Evolutionary conservation across 2,797 vertebrate species (phyloP), one percentile per base, ranked within the genome.

Genomic region (Pangasius djambal): DNA sequence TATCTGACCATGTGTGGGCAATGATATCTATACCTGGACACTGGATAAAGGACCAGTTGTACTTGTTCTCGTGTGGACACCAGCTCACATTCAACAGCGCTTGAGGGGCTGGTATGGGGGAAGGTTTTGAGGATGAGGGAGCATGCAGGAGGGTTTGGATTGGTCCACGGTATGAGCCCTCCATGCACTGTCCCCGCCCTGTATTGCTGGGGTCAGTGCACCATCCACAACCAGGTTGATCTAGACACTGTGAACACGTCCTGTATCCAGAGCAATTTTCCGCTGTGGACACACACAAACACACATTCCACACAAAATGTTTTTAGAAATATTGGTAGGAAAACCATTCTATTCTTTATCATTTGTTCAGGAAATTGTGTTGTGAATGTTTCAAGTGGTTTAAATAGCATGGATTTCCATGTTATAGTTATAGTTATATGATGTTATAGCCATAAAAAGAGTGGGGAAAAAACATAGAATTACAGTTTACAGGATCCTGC

Each of bases 261-360:
- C 97, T 95, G 93, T 99, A 99, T 10, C 98, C 98, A 0, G 98
- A 99, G 89, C 98, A 99, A 95, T 99, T 99, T 92, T 99, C 98
- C 9, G 96, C 96, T 97, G 93, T 16, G n/a, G n/a, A 81, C 55
- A 86, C 52, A 88, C 50, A 89, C 37, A 83, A 72, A 88, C 55
- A 22, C 8, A 31, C 16, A 50, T 61, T 31, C 0, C 3, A 65
- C 13, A 70, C 13, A 70, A 31, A 85, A 69, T 34, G 1, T 28
- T 31, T 77, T 13, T 6, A 50, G 69, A 72, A 70, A 40, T 12
- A 25, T 12, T 74, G 37, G 1, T 1, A 10, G 13, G 5, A 5
- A 31, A 75, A 48, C 63, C 10, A 67, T 63, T 28, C 25, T 63
- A 28, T 25, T 28, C 61, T 25, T 28, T 63, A 10, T 63, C 2